phyloP scores from a whole-genome alignment of 1,140 invertebrate genomes.

The Hyles vespertilio region DNA sequence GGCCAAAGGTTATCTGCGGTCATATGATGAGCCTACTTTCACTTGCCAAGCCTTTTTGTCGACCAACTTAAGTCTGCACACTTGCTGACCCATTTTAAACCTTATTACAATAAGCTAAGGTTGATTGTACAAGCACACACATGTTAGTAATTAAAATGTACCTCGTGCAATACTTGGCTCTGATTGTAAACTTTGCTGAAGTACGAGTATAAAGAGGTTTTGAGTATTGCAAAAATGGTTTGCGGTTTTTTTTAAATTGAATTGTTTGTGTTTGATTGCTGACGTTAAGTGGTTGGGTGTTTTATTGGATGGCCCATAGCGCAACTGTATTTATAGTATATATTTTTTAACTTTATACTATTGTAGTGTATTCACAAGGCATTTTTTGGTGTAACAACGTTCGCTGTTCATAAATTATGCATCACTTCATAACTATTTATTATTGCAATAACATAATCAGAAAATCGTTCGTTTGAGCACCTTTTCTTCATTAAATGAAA shows the following conservation, averaged over 20 bases:
- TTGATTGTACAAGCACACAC: background rate
- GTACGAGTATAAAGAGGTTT: constrained; percentile 10
- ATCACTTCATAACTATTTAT: too few species aligned
- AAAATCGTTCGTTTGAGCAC: too few species aligned
- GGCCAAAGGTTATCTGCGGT: constrained; percentile 40
- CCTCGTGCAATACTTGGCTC: constrained; percentile 26
- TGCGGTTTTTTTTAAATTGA: constrained; percentile 6
- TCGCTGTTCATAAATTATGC: too few species aligned
- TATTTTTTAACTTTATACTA: too few species aligned
- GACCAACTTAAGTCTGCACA: constrained; percentile 4
- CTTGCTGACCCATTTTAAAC: constrained; percentile 10
- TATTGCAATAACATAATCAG: too few species aligned
- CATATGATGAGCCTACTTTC: constrained; percentile 40
- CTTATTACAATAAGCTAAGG: background rate
- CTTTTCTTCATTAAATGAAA: too few species aligned
- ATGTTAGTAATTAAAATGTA: constrained; percentile 20
- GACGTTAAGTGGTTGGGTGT: background rate
- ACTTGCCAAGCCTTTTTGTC: constrained; percentile 31
- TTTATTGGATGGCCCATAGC: too few species aligned
- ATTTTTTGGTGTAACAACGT: too few species aligned
- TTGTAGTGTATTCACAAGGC: too few species aligned
- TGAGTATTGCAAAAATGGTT: constrained; percentile 17
- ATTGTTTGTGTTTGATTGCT: background rate
- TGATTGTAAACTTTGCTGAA: constrained; percentile 16
- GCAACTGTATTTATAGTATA: too few species aligned